A percentile compares a stretch with the other conserved stretches of the same genome.
Conservation (phyloP, 2,113 vertebrate species). For the Heterotis niloticus region DNA sequence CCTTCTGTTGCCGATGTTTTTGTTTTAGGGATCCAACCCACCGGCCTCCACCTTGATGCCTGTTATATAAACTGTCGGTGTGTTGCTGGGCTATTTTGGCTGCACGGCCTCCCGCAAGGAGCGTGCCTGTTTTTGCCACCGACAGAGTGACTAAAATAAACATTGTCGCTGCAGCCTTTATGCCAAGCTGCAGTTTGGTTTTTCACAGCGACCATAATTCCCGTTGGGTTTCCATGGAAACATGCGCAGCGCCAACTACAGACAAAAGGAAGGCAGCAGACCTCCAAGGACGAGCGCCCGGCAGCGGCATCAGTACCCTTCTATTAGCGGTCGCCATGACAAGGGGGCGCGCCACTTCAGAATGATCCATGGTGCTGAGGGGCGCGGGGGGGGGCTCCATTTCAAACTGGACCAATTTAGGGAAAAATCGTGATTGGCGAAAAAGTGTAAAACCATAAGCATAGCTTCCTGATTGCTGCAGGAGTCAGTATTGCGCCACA, state of each 20-base stretch:
- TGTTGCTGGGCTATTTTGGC: background rate
- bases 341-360: slow-evolving; percentile 1
- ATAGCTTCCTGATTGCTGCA: background rate
- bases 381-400: background rate
- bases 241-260: slow-evolving; percentile 44
- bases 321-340: slow-evolving; percentile 7
- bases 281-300: background rate
- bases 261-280: slow-evolving; percentile 36
- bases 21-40: background rate
- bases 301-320: background rate
- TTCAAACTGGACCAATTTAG: background rate
- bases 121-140: slow-evolving; percentile 7
- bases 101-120: slow-evolving; percentile 2
- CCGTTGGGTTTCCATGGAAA: slow-evolving; percentile 56
- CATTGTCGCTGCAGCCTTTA: slow-evolving; percentile 37
- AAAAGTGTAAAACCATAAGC: background rate
- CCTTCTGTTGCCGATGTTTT: background rate
- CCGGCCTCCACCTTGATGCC: background rate
- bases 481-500: background rate
- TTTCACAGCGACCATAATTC: slow-evolving; percentile 41
- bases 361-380: background rate
- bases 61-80: background rate
- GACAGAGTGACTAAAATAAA: slow-evolving; percentile 36
- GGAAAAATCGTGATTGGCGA: slow-evolving; percentile 3
- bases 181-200: slow-evolving; percentile 41